A percentile compares a stretch with the other conserved stretches of the same genome.
phyloP scores from a whole-genome alignment of 2,888 invertebrate genomes.

The Carcina quercana region DNA sequence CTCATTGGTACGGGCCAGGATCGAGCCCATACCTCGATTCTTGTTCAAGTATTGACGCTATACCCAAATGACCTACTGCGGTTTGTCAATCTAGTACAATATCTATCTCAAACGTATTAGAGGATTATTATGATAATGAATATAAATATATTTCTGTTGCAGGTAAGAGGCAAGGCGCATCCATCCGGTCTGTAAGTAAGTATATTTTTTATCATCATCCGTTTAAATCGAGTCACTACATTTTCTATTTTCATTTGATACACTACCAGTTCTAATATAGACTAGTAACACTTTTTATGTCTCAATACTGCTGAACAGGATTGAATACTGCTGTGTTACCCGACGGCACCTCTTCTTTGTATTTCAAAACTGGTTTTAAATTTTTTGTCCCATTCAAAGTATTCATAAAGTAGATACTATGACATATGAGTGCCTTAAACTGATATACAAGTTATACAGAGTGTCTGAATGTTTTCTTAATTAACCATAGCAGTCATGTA shows the following conservation, averaged over 20 bases:
- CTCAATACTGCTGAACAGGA: constrained; percentile 11
- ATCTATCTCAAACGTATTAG: not conserved
- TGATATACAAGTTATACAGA: constrained; percentile 14
- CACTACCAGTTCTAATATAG: constrained; percentile 5
- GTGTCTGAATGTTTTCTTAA: no score
- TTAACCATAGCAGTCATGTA: no score
- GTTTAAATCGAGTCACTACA: constrained; percentile 8
- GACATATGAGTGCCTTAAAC: constrained; percentile 11
- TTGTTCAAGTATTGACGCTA: not conserved
- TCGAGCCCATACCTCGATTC: no score
- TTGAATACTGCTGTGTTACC: constrained; percentile 9
- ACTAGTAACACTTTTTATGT: constrained; percentile 9
- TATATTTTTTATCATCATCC: constrained; percentile 7
- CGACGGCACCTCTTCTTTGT: constrained; percentile 7
- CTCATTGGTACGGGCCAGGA: no score
- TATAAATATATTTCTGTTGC: constrained; percentile 6
- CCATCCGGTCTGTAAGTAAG: constrained; percentile 1
- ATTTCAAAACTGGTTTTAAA: constrained; percentile 11
- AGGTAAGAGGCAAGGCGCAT: constrained; percentile 6
- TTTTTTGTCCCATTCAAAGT: constrained; percentile 11
- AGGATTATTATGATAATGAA: no score
- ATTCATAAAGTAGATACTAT: constrained; percentile 13
- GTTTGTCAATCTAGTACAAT: not conserved
- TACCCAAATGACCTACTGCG: not conserved
- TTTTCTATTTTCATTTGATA: constrained; percentile 12